These are phyloP conservation scores for Drosophila neocordata DNA, from an alignment of 1,140 invertebrate genomes.

Conservation along the genomic window DNA sequence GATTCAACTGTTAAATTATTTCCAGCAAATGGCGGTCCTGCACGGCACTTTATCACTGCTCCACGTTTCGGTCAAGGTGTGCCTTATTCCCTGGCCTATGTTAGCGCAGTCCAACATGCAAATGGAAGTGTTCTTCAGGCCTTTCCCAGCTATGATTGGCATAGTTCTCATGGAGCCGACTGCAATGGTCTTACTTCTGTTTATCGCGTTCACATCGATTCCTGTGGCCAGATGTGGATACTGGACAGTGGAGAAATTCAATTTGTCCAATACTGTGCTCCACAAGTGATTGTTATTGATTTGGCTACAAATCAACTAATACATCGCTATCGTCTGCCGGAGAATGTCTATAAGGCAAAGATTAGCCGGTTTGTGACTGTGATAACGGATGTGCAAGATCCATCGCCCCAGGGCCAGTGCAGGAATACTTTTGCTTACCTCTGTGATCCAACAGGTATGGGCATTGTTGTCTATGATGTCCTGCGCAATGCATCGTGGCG, in stretches of 20 bases:
- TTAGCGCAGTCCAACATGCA: slow-evolving; percentile 28
- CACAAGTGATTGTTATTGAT: slow-evolving; percentile 86
- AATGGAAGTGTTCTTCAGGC: slow-evolving; percentile 55
- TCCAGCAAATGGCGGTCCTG: slow-evolving; percentile 22
- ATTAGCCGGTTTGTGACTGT: slow-evolving; percentile 84
- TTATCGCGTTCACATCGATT: slow-evolving; percentile 57
- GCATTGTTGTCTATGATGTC: slow-evolving; percentile 88
- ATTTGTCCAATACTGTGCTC: slow-evolving; percentile 84
- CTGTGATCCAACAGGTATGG: slow-evolving; percentile 88
- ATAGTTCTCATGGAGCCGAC: slow-evolving; percentile 57
- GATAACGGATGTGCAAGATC: slow-evolving; percentile 58
- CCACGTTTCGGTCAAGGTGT: slow-evolving; percentile 60
- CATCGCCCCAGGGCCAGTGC: slow-evolving; percentile 83
- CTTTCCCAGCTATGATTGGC: slow-evolving; percentile 59
- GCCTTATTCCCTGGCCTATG: slow-evolving; percentile 52
- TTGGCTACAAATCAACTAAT: slow-evolving; percentile 84
- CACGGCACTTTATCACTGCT: slow-evolving; percentile 49
- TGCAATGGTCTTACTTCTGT: slow-evolving; percentile 63
- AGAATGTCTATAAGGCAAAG: slow-evolving; percentile 70
- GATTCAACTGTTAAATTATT: background rate
- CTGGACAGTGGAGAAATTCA: slow-evolving; percentile 86
- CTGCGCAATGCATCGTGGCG: slow-evolving; percentile 85
- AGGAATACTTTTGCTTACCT: slow-evolving; percentile 88
- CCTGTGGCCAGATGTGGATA: slow-evolving; percentile 87
- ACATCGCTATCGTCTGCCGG: slow-evolving; percentile 84